Evolutionary conservation across 2,888 invertebrate genomes (phyloP), one percentile per base, ranked within the genome.

Genomic region (Artemia sp.): DNA sequence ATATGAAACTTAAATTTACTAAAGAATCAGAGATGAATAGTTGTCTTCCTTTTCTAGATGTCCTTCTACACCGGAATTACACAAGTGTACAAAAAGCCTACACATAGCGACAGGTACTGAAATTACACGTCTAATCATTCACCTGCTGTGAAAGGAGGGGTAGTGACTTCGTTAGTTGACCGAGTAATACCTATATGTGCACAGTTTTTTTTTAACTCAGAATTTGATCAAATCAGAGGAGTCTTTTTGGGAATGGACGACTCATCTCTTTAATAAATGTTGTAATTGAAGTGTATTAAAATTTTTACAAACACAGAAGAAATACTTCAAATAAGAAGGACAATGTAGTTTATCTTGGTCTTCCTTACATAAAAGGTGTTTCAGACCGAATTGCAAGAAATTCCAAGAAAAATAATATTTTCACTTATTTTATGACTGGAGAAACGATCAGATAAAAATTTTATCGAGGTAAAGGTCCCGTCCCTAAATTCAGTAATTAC

Each of bases 1-100:
- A 53, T 53, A 12, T n/a, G 14, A 53, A 53, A 53, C 53, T 53
- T 53, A 53, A 53, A 53, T 53, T 53, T 53, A 53, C 12, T 53
- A 53, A 53, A 53, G 2, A 53, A 4, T 12, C 53, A 2, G 53
- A 53, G 53, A 14, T 53, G 14, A 14, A 24, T 24, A 24, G 24
- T 24, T 24, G 2, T 4, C 24, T 24, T 24, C 24, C 24, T 24
- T 24, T 24, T 24, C 4, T 24, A 4, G 2, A 12, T 53, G 2
- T 3, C 53, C 14, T 53, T 2, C 2, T 53, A n/a, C 53, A 53
- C 14, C 4, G 14, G 2, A 53, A 2, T 53, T 2, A 53, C 53
- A 53, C 12, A 53, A n/a, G 12, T 24, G 24, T 4, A 24, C 24
- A 24, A 4, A 24, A 24, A 24, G 24, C 2, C 24, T 24, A 24